phyloP scores from a whole-genome alignment of 1,140 invertebrate genomes.

The Eumeta japonica region DNA sequence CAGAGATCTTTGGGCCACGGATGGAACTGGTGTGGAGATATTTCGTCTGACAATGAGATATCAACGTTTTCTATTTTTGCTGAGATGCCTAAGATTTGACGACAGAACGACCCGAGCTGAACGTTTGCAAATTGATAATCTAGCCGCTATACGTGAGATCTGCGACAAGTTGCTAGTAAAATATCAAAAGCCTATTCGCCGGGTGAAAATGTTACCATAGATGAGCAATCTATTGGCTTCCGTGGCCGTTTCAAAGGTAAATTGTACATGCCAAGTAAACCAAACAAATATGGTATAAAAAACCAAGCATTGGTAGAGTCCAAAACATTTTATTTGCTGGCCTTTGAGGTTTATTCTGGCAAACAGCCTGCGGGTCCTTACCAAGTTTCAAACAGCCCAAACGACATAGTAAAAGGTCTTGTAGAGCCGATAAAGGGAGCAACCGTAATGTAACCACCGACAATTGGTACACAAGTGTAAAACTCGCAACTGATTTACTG shows the following conservation, averaged over 20 bases:
- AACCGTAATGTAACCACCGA: slow-evolving; percentile 25
- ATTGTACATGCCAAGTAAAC: slow-evolving; percentile 16
- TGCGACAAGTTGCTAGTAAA: slow-evolving; percentile 20
- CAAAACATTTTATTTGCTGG: slow-evolving; percentile 18
- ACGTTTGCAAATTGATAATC: slow-evolving; percentile 24
- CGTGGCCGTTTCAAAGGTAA: slow-evolving; percentile 25
- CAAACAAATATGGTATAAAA: slow-evolving; percentile 19
- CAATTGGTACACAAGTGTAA: slow-evolving; percentile 24
- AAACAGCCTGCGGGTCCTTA: slow-evolving; percentile 22
- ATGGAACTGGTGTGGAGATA: slow-evolving; percentile 26
- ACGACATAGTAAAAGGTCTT: slow-evolving; percentile 20
- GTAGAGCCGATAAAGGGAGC: slow-evolving; percentile 15
- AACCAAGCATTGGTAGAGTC: slow-evolving; percentile 12
- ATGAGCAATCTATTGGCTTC: slow-evolving; percentile 38
- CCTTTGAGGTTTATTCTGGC: slow-evolving; percentile 31
- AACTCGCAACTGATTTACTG: slow-evolving; percentile 18
- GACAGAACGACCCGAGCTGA: slow-evolving; percentile 17
- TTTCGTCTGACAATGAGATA: slow-evolving; percentile 26
- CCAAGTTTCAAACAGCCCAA: slow-evolving; percentile 10
- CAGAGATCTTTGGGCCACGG: slow-evolving; percentile 19
- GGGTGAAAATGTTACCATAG: slow-evolving; percentile 29
- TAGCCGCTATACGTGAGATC: slow-evolving; percentile 27
- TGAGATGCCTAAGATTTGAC: slow-evolving; percentile 28
- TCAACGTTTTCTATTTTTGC: slow-evolving; percentile 29
- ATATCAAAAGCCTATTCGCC: slow-evolving; percentile 20